phyloP scores from a whole-genome alignment of 2,113 vertebrate species.

The Gavialis gangeticus region DNA sequence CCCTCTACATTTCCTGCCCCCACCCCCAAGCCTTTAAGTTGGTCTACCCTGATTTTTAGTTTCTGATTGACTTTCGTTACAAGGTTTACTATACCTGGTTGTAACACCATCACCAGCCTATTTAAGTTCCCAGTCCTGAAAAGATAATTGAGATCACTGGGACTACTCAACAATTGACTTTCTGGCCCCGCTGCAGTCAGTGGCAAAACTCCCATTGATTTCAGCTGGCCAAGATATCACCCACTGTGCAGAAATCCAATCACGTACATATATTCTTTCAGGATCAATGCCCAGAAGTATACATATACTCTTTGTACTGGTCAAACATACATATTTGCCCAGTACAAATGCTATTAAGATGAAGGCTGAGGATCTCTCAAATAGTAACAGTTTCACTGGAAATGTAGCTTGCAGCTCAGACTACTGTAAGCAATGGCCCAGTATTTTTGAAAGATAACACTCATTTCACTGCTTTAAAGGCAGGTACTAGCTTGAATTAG shows the following conservation, averaged over 20 bases:
- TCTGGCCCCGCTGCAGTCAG: not conserved
- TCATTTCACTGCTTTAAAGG: not conserved
- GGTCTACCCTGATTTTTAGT: not conserved
- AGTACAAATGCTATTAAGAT: too few species aligned
- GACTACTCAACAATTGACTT: not conserved
- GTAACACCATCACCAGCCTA: not conserved
- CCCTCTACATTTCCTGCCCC: conserved; percentile 6
- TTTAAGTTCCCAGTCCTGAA: not conserved
- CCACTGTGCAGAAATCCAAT: not conserved
- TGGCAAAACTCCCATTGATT: not conserved
- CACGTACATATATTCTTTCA: not conserved
- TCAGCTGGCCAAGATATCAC: not conserved
- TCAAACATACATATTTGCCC: too few species aligned
- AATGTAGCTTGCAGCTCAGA: not conserved
- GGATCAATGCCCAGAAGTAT: too few species aligned
- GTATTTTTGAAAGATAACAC: not conserved
- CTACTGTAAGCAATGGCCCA: not conserved
- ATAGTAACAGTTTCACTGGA: not conserved
- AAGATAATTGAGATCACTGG: not conserved
- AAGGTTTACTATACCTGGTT: not conserved
- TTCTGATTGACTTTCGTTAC: too few species aligned
- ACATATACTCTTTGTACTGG: too few species aligned
- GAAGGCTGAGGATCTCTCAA: too few species aligned
- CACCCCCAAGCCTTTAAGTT: conserved; percentile 2
- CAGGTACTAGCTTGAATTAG: not conserved